A percentile compares a stretch with the other conserved stretches of the same genome.
Evolutionary conservation across 1,140 invertebrate species (phyloP).

Genomic region (Phymorhynchus buccinoides): DNA sequence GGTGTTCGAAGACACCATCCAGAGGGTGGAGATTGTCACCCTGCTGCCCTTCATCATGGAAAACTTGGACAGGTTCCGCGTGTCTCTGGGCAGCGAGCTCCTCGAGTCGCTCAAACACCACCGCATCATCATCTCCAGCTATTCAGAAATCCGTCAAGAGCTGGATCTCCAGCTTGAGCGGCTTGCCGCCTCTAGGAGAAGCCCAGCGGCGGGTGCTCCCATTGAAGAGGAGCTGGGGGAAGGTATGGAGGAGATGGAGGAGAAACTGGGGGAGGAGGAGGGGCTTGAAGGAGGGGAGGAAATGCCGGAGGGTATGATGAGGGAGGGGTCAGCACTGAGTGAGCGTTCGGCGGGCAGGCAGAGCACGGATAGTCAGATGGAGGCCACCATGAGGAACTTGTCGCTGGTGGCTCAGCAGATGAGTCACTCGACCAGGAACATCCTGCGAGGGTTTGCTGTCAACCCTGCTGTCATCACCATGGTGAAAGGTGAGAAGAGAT

Average conservation of each 20-base stretch:
- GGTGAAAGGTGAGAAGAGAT: constrained; percentile 46
- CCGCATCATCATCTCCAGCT: constrained; percentile 59
- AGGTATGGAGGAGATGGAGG: constrained; percentile 12
- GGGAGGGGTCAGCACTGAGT: constrained; percentile 20
- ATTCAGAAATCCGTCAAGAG: constrained; percentile 62
- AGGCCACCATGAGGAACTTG: constrained; percentile 60
- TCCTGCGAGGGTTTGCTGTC: constrained; percentile 63
- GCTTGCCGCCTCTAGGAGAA: constrained; percentile 28
- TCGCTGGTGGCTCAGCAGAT: constrained; percentile 65
- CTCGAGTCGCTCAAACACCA: constrained; percentile 64
- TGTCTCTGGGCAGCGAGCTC: constrained; percentile 65
- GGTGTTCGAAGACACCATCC: constrained; percentile 71
- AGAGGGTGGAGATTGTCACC: constrained; percentile 65
- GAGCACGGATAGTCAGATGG: constrained; percentile 59
- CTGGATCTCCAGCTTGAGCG: constrained; percentile 58
- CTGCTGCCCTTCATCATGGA: constrained; percentile 67
- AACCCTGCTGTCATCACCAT: constrained; percentile 66
- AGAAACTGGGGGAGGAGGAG: neutral
- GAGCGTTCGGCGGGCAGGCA: neutral
- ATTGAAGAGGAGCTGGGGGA: constrained; percentile 45
- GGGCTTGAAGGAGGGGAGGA: constrained; percentile 25
- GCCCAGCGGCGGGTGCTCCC: constrained; percentile 42
- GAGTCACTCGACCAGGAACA: constrained; percentile 67
- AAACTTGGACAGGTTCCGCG: constrained; percentile 65
- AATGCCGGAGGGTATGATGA: constrained; percentile 6